Percentiles rank a stretch among this genome's conserved stretches.
These are phyloP conservation scores for Ephialtes manifestator DNA, from an alignment of 2,888 invertebrate genomes.

Conservation along the genomic window DNA sequence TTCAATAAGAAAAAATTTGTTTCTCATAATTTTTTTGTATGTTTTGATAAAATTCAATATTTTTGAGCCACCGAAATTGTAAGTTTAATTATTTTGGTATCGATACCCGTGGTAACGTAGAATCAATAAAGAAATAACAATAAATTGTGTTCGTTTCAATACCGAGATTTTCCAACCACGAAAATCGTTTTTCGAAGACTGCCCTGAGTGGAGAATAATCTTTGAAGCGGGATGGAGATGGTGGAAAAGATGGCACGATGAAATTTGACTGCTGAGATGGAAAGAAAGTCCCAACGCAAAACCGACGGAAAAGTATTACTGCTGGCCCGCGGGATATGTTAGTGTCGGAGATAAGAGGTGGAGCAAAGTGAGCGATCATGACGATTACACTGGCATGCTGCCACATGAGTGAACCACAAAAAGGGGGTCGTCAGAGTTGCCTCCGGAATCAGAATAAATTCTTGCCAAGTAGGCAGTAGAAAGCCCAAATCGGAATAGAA, in stretches of 20 bases:
- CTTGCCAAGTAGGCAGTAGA: not conserved
- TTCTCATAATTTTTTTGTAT: no score
- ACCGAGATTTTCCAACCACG: not conserved
- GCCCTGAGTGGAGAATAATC: not conserved
- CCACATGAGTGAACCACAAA: conserved; percentile 19
- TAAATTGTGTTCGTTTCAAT: conserved; percentile 2
- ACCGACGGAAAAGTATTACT: conserved; percentile 2
- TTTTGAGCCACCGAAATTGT: no score
- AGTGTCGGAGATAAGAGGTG: not conserved
- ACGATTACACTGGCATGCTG: conserved; percentile 35
- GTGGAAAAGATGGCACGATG: not conserved
- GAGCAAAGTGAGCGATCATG: conserved; percentile 34
- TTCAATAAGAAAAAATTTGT: no score
- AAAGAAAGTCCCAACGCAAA: not conserved
- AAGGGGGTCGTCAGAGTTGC: not conserved
- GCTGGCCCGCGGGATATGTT: not conserved
- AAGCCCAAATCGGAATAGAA: not conserved
- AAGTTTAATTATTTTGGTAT: no score
- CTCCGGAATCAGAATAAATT: conserved; percentile 4
- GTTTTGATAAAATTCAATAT: no score
- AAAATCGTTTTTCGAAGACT: conserved; percentile 2
- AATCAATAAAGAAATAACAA: not conserved
- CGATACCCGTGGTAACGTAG: not conserved
- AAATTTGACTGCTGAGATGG: not conserved
- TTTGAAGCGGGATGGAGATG: not conserved